Evolutionary conservation across 1,140 invertebrate species (phyloP).

Genomic region (Kradibia gibbosae): DNA sequence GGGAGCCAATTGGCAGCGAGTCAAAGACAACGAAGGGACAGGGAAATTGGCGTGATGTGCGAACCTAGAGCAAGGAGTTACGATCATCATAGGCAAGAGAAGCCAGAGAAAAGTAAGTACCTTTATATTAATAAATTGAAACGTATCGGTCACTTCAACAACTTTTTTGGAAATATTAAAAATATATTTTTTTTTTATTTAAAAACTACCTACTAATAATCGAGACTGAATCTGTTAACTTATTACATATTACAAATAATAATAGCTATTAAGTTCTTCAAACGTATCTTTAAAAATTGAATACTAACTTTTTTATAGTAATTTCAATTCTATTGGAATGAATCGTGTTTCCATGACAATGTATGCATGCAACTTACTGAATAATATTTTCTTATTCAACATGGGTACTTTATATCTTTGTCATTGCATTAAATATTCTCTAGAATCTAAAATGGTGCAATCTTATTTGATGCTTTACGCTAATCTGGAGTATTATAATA

Average conservation of each 20-base stretch:
- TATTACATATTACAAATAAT: slow-evolving; percentile 7
- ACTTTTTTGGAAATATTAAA: background rate
- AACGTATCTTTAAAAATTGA: background rate
- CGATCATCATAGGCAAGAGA: slow-evolving; percentile 75
- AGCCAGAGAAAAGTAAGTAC: slow-evolving; percentile 74
- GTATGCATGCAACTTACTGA: slow-evolving; percentile 43
- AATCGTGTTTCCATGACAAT: background rate
- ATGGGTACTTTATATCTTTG: slow-evolving; percentile 37
- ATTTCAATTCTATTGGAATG: background rate
- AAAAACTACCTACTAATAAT: slow-evolving; percentile 9
- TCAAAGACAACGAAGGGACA: slow-evolving; percentile 71
- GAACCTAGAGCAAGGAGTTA: slow-evolving; percentile 78
- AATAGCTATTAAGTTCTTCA: background rate
- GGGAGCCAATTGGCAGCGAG: slow-evolving; percentile 80
- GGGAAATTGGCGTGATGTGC: slow-evolving; percentile 65
- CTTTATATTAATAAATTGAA: background rate
- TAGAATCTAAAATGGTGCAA: slow-evolving; percentile 16
- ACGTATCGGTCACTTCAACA: slow-evolving; percentile 4
- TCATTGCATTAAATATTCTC: slow-evolving; percentile 16
- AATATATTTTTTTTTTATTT: background rate
- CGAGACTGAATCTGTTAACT: slow-evolving; percentile 45
- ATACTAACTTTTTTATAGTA: background rate
- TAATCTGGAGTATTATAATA: slow-evolving; percentile 5
- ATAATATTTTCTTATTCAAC: slow-evolving; percentile 24
- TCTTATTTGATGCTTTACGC: slow-evolving; percentile 19